phyloP scores from a whole-genome alignment of 2,113 vertebrate genomes.

The Scomber colias region DNA sequence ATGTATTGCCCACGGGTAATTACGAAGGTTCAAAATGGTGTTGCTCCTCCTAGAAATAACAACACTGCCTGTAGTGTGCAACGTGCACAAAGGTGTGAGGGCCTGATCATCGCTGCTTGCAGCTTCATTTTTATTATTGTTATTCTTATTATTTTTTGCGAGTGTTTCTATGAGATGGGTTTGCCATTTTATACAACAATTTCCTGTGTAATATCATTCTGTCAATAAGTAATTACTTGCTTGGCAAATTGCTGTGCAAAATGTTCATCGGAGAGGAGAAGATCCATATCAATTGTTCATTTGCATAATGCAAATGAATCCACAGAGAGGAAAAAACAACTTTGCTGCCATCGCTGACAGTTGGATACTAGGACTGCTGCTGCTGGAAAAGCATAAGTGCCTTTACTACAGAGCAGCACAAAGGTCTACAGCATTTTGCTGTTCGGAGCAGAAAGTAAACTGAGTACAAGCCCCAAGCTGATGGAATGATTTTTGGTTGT shows the following conservation, averaged over 20 bases:
- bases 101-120: no score
- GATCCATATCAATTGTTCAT: constrained; percentile 78
- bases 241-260: constrained; percentile 78
- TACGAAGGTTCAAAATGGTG: no score
- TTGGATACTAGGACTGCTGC: constrained; percentile 49
- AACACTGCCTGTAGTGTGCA: no score
- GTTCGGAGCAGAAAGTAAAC: constrained; percentile 47
- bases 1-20: no score
- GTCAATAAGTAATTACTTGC: constrained; percentile 86
- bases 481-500: background rate
- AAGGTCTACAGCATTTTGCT: constrained; percentile 51
- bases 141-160: constrained; percentile 55
- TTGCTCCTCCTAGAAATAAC: no score
- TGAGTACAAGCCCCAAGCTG: constrained; percentile 25
- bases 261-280: constrained; percentile 77
- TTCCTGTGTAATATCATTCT: constrained; percentile 78
- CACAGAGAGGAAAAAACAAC: constrained; percentile 54
- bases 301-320: constrained; percentile 81
- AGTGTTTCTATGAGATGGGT: constrained; percentile 58
- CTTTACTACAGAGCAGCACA: constrained; percentile 55
- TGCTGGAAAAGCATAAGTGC: constrained; percentile 67
- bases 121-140: constrained; percentile 37
- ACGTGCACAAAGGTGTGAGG: no score
- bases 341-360: constrained; percentile 66
- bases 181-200: constrained; percentile 78